Conservation (phyloP, 2,888 invertebrate species). For the Listrodromus nycthemerus region DNA sequence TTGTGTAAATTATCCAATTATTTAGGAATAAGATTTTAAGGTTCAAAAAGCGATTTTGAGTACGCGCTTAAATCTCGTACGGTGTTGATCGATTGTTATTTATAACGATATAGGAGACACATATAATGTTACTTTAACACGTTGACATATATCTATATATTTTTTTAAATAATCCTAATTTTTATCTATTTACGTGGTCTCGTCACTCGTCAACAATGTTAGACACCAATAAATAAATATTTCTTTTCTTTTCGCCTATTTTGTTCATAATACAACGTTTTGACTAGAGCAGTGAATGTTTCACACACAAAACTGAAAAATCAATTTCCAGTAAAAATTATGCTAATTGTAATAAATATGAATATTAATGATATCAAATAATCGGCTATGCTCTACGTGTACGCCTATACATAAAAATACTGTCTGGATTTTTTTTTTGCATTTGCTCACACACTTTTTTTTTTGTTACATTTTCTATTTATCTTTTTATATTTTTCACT, state of each 20-base stretch:
- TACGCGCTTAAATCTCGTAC: conserved; percentile 55
- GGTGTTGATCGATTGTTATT: conserved; percentile 46
- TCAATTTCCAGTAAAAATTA: conserved; percentile 53
- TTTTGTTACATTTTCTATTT: neutral
- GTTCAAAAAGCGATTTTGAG: conserved; percentile 56
- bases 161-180: conserved; percentile 48
- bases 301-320: conserved; percentile 58
- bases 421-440: conserved; percentile 73
- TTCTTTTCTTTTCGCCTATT: conserved; percentile 5
- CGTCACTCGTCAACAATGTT: conserved; percentile 66
- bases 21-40: conserved; percentile 56
- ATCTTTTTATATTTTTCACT: conserved; percentile 21
- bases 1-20: conserved; percentile 50
- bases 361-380: conserved; percentile 43
- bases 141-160: conserved; percentile 35
- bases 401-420: conserved; percentile 77
- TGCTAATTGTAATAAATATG: conserved; percentile 54
- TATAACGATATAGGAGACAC: conserved; percentile 53
- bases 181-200: conserved; percentile 46
- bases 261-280: conserved; percentile 4
- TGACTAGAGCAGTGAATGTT: conserved; percentile 19
- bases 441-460: conserved; percentile 43
- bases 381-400: conserved; percentile 37
- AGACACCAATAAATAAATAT: conserved; percentile 71
- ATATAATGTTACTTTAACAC: conserved; percentile 48